These are phyloP conservation scores for Ephestia elutella DNA, from an alignment of 1,140 invertebrate genomes.

Conservation along the genomic window DNA sequence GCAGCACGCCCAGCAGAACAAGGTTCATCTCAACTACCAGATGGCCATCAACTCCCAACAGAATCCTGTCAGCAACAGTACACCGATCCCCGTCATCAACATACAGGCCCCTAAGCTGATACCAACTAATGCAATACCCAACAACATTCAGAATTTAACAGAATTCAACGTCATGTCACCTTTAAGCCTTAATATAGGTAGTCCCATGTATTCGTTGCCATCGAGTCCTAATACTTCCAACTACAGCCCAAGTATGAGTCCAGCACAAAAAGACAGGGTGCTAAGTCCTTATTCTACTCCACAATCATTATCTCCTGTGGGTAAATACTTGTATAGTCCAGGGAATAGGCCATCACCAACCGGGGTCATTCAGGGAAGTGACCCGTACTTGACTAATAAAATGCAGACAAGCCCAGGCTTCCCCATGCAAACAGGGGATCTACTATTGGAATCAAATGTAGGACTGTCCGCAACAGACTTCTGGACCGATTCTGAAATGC, in stretches of 20 bases:
- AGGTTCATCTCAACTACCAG: constrained; percentile 35
- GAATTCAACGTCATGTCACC: constrained; percentile 48
- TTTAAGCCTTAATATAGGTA: constrained; percentile 48
- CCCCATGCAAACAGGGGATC: constrained; percentile 34
- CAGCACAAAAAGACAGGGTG: constrained; percentile 47
- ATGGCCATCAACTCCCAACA: constrained; percentile 32
- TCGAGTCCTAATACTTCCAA: constrained; percentile 48
- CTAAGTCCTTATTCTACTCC: constrained; percentile 58
- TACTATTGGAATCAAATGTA: constrained; percentile 46
- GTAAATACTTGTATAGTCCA: constrained; percentile 53
- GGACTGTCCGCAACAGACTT: constrained; percentile 44
- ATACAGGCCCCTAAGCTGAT: constrained; percentile 34
- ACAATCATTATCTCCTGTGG: constrained; percentile 53
- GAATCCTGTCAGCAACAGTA: constrained; percentile 25
- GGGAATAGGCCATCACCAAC: constrained; percentile 41
- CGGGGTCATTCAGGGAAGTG: constrained; percentile 45
- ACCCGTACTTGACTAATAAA: constrained; percentile 56
- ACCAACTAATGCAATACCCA: constrained; percentile 22
- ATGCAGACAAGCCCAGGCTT: constrained; percentile 57
- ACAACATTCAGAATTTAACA: constrained; percentile 13
- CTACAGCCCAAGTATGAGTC: constrained; percentile 54
- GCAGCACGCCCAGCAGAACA: constrained; percentile 23
- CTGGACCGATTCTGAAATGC: constrained; percentile 54
- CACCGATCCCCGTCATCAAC: constrained; percentile 55
- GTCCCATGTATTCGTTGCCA: constrained; percentile 57